These are phyloP conservation scores for Acrocephalus arundinaceus DNA, from an alignment of 2,113 vertebrate species.

Conservation along the genomic window DNA sequence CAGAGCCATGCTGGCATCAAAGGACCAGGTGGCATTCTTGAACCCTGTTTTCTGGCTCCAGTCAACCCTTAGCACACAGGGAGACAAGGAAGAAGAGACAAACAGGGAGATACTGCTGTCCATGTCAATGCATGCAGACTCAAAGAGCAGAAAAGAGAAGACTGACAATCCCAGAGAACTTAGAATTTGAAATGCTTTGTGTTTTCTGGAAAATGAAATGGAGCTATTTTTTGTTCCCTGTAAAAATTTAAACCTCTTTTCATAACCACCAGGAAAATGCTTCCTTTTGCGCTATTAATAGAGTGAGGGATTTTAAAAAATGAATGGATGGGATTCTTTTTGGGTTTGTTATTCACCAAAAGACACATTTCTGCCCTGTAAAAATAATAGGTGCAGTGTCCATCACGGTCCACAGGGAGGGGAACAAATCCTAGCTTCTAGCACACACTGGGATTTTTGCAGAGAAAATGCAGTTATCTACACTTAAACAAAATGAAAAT, in stretches of 20 bases:
- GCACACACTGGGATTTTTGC: not conserved
- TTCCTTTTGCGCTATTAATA: not conserved
- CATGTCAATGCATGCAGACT: not conserved
- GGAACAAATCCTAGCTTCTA: not conserved
- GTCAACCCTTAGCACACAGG: not conserved
- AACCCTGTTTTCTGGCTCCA: not conserved
- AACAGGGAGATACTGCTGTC: not conserved
- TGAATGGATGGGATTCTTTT: not conserved
- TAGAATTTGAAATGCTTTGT: not conserved
- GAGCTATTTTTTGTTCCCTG: not conserved
- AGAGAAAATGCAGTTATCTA: rapidly evolving
- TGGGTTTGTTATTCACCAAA: not conserved
- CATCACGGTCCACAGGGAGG: slow-evolving; percentile 11
- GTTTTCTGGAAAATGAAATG: not conserved
- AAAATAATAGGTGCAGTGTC: not conserved
- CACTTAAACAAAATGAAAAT: not conserved
- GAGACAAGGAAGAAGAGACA: not conserved
- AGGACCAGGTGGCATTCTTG: not conserved
- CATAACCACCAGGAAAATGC: not conserved
- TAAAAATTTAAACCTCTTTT: not conserved
- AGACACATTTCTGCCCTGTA: not conserved
- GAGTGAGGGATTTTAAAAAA: not conserved
- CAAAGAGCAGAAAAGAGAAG: not conserved
- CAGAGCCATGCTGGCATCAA: not conserved
- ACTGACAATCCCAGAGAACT: not conserved